A percentile compares a stretch with the other conserved stretches of the same genome.
These are phyloP conservation scores for Morbakka virulenta DNA, from an alignment of 30 jellyfish, hydroid and myxozoan genomes.

Conservation along the genomic window DNA sequence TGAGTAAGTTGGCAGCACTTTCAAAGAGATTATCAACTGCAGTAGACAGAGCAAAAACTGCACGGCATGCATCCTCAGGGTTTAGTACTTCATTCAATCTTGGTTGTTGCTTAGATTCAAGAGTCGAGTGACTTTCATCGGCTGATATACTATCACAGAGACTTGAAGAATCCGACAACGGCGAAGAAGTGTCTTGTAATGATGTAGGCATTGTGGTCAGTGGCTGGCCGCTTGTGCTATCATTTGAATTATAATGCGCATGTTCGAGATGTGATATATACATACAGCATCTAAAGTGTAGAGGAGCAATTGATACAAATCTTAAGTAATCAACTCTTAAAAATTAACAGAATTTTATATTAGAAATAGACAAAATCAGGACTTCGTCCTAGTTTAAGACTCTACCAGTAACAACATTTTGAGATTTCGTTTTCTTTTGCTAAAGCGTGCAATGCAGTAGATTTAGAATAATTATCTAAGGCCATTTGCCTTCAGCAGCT, in stretches of 20 bases:
- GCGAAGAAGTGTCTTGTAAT: constrained; percentile 45
- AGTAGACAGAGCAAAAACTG: constrained; percentile 91
- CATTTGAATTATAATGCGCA: constrained; percentile 77
- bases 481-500: no score
- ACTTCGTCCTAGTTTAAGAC: no score
- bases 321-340: no score
- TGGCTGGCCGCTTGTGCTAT: constrained; percentile 47
- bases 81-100: constrained; percentile 77
- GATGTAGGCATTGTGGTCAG: constrained; percentile 32
- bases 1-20: constrained; percentile 89
- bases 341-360: no score
- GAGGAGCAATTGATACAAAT: no score
- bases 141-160: constrained; percentile 56
- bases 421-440: no score
- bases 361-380: no score
- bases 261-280: constrained; percentile 90
- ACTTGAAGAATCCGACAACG: constrained; percentile 59
- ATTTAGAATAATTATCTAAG: no score
- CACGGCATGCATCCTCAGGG: constrained; percentile 98
- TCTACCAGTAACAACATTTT: no score
- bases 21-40: constrained; percentile 96
- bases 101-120: constrained; percentile 44
- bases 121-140: constrained; percentile 20
- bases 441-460: no score
- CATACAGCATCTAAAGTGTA: constrained; percentile 80